Conservation (phyloP, 2,797 vertebrate species). For the Crocidura indochinensis region DNA sequence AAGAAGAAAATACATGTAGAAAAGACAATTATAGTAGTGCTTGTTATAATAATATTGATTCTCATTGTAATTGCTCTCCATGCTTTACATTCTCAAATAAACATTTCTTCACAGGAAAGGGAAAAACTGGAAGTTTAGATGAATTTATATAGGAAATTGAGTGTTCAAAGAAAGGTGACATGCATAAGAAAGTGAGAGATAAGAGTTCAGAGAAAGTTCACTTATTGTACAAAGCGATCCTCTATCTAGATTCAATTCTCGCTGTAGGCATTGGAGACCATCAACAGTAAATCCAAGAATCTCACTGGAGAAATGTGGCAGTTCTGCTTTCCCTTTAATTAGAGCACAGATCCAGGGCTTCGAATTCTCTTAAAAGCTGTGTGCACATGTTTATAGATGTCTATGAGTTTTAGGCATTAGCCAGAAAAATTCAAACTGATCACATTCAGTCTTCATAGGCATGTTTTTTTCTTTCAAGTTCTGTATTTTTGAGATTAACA, state of each 20-base stretch:
- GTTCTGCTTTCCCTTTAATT: slow-evolving; percentile 29
- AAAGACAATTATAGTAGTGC: neutral
- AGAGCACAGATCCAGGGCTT: neutral
- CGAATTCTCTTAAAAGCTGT: slow-evolving; percentile 53
- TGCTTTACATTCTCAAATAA: slow-evolving; percentile 16
- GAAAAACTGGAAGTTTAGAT: slow-evolving; percentile 24
- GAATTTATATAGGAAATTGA: slow-evolving; percentile 41
- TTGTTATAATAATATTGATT: neutral
- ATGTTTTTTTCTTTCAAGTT: slow-evolving; percentile 74
- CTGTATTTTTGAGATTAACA: slow-evolving; percentile 73
- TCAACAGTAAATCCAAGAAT: slow-evolving; percentile 21
- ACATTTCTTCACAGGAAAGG: slow-evolving; percentile 43
- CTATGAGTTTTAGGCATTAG: neutral
- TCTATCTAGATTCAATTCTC: slow-evolving; percentile 53
- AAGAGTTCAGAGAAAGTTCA: slow-evolving; percentile 61
- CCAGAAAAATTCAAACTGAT: slow-evolving; percentile 57
- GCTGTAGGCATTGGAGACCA: slow-evolving; percentile 17
- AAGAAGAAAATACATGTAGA: neutral
- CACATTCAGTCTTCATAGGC: slow-evolving; percentile 59
- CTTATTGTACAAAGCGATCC: slow-evolving; percentile 10
- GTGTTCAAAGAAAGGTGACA: slow-evolving; percentile 55
- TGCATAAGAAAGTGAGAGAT: slow-evolving; percentile 39
- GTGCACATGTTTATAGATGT: neutral
- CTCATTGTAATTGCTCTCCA: slow-evolving; percentile 22
- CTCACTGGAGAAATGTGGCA: neutral